These are phyloP conservation scores for Limnephilus marmoratus DNA, from an alignment of 2,888 invertebrate genomes.

Conservation along the genomic window DNA sequence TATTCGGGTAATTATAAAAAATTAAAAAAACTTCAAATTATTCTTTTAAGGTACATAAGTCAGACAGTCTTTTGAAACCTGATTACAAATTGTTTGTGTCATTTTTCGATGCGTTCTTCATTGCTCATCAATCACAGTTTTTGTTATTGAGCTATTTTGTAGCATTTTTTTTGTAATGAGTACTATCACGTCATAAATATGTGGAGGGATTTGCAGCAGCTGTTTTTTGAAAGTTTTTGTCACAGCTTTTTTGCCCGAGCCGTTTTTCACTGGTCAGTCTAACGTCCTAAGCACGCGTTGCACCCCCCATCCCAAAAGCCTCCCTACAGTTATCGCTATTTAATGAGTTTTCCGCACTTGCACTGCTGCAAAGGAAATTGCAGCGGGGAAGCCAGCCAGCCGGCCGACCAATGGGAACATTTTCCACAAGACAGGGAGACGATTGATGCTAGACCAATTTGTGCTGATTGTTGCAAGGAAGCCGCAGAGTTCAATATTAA, in stretches of 20 bases:
- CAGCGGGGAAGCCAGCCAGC: slow-evolving; percentile 20
- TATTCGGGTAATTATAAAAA: too few species aligned
- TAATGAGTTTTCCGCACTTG: slow-evolving; percentile 50
- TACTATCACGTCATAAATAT: too few species aligned
- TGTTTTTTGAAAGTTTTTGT: neutral
- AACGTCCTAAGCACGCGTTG: slow-evolving; percentile 15
- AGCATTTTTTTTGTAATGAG: neutral
- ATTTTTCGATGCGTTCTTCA: too few species aligned
- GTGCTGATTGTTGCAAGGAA: neutral
- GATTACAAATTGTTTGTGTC: too few species aligned
- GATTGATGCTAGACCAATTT: slow-evolving; percentile 18
- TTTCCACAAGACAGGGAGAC: neutral
- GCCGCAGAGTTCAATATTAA: neutral
- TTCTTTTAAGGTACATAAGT: too few species aligned
- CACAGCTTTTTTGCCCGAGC: neutral
- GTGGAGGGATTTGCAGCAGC: neutral
- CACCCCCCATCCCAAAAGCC: neutral
- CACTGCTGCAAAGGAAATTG: slow-evolving; percentile 48
- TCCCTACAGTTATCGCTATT: slow-evolving; percentile 50
- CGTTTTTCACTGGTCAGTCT: slow-evolving; percentile 11
- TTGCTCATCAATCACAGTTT: too few species aligned
- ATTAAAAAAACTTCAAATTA: too few species aligned
- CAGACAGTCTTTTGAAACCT: too few species aligned
- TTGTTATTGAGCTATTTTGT: neutral
- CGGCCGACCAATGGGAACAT: slow-evolving; percentile 3